A percentile compares a stretch with the other conserved stretches of the same genome.
phyloP scores from a whole-genome alignment of 2,888 invertebrate species.

The Stegana nigrithorax region DNA sequence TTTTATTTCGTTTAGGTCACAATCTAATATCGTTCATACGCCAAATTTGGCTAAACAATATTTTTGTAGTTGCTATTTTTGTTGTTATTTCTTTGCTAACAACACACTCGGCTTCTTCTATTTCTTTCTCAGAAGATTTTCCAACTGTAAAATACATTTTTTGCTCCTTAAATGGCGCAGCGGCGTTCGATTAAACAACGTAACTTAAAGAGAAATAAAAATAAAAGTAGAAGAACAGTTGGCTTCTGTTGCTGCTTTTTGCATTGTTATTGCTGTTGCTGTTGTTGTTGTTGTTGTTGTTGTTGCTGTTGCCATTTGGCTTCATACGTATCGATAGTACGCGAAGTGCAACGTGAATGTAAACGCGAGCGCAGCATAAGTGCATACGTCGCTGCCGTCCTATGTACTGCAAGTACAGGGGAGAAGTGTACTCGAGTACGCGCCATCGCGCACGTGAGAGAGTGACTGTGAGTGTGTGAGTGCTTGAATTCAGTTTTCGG shows the following conservation, averaged over 20 bases:
- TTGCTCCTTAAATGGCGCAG: slow-evolving; percentile 47
- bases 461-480: too few species aligned
- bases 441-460: too few species aligned
- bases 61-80: slow-evolving; percentile 42
- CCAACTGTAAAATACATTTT: slow-evolving; percentile 54
- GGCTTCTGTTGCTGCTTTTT: neutral
- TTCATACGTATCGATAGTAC: too few species aligned
- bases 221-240: neutral
- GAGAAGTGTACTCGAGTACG: too few species aligned
- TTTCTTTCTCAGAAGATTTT: slow-evolving; percentile 41
- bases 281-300: neutral
- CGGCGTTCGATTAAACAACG: neutral
- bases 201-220: neutral
- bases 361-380: too few species aligned
- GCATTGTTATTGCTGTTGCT: neutral
- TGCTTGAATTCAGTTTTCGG: neutral
- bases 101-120: neutral
- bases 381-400: too few species aligned
- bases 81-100: neutral
- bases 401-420: too few species aligned
- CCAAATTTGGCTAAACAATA: slow-evolving; percentile 55
- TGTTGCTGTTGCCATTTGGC: too few species aligned
- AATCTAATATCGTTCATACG: slow-evolving; percentile 18
- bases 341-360: too few species aligned
- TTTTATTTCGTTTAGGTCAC: neutral